Percentiles rank a stretch among this genome's conserved stretches.
Evolutionary conservation across 1,140 invertebrate genomes (phyloP).

Genomic region (Drosophila pruinosa): DNA sequence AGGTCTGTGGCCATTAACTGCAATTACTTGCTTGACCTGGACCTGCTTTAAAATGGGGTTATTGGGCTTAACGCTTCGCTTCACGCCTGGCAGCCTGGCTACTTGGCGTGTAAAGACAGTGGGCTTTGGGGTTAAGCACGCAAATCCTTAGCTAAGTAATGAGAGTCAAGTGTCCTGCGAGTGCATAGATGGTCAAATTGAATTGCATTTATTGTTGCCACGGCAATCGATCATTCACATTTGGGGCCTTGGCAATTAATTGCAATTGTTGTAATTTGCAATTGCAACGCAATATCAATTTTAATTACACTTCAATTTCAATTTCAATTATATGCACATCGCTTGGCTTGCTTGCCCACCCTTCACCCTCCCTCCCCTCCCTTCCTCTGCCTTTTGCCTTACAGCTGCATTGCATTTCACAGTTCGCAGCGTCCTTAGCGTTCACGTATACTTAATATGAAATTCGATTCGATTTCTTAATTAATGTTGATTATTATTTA

Average conservation of each 20-base stretch:
- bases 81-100: neutral
- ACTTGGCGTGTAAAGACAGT: neutral
- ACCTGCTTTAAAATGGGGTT: conserved; percentile 23
- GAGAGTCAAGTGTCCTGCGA: conserved; percentile 17
- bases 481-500: conserved; percentile 9
- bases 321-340: conserved; percentile 23
- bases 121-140: conserved; percentile 3
- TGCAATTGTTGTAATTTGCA: conserved; percentile 24
- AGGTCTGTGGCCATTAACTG: conserved; percentile 32
- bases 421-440: neutral
- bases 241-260: conserved; percentile 15
- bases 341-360: no score
- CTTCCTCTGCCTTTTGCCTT: neutral
- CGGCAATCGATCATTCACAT: conserved; percentile 20
- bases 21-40: conserved; percentile 56
- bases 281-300: conserved; percentile 31
- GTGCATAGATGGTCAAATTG: conserved; percentile 19
- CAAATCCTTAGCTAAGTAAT: conserved; percentile 31
- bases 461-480: neutral
- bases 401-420: no score
- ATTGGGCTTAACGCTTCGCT: conserved; percentile 9
- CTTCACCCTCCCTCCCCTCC: no score
- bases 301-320: conserved; percentile 29
- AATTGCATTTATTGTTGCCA: neutral
- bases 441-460: neutral